A percentile compares a stretch with the other conserved stretches of the same genome.
Conservation (phyloP, 2,888 invertebrate species). For the Lamproptera curius region DNA sequence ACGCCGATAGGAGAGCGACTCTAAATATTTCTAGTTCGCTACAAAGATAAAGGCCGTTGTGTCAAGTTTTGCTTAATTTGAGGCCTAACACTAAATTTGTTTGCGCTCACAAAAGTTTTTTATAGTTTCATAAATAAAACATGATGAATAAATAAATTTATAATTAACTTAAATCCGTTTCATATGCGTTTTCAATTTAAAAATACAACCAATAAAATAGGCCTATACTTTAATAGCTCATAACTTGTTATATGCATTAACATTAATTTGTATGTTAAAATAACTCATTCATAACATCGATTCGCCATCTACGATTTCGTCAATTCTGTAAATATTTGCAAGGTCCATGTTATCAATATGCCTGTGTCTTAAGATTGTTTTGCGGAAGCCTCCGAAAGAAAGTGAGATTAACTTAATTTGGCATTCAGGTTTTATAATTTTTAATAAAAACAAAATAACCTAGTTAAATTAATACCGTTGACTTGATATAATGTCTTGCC, state of each 20-base stretch:
- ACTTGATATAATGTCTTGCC: too few relatives aligned
- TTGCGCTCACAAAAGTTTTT: neutral
- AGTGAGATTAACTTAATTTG: too few relatives aligned
- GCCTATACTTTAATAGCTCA: neutral
- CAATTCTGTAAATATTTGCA: too few relatives aligned
- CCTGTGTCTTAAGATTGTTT: too few relatives aligned
- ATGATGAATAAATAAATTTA: neutral
- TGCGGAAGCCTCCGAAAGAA: too few relatives aligned
- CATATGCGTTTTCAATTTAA: neutral
- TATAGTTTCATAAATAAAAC: neutral
- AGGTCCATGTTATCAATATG: too few relatives aligned
- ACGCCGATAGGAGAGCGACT: too few relatives aligned
- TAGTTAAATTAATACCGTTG: too few relatives aligned
- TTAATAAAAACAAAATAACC: too few relatives aligned
- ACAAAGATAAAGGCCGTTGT: too few relatives aligned
- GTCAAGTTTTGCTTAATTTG: neutral
- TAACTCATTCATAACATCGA: neutral
- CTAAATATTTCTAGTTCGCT: constrained; percentile 20
- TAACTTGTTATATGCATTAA: neutral
- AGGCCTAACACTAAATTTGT: neutral
- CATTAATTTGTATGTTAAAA: neutral
- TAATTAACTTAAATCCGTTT: neutral
- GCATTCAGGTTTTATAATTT: too few relatives aligned
- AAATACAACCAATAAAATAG: neutral
- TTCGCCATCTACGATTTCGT: too few relatives aligned